Base-by-base conservation (phyloP, 1,140 invertebrate species). In the Drosophila hydei region DNA sequence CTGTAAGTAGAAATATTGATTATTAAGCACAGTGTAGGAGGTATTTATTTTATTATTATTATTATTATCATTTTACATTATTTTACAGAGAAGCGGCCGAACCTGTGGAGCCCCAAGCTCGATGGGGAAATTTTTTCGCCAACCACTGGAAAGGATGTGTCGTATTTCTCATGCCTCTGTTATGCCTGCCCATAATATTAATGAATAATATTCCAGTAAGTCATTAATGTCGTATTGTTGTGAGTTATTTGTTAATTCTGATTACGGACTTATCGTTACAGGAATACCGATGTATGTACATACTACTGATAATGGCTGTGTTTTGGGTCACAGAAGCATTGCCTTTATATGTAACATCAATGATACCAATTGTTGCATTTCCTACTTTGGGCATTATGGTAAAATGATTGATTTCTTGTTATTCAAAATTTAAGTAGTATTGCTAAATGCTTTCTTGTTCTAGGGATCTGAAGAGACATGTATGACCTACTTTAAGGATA, bases 281-380 rank as follows among this genome's bases (percentile, higher is more conserved):
- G 93, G 93, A 93, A 56, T 93, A 93, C 70, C 93, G 94, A 92
- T 97, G 96, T 85, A 95, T 95, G 72, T 98, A 95, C 89, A 94
- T 96, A 0, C 93, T 98, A 0, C 67, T 97, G 3, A 88, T 97
- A 18, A 97, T 98, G 96, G 96, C 95, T 1, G 92, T 95, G 0
- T 98, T 94, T 89, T 98, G 97, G 97, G 95, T 97, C 51, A 94
- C 95, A 7, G 97, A 98, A 92, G 94, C 95, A 0, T 90, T 98
- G 12, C 97, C 97, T 0, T 92, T 98, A 12, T 94, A 96, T 0
- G 93, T 97, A 0, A 97, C 97, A 0, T 94, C 97, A 0, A 94
- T 98, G 74, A 91, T 98, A 14, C 97, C 97, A 0, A 94, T 98
- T 52, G 94, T 97, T 0, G 91, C 97, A 0, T 97, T 97, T 87